Conservation (phyloP, 2,113 vertebrate species). For the Columbina picui region DNA sequence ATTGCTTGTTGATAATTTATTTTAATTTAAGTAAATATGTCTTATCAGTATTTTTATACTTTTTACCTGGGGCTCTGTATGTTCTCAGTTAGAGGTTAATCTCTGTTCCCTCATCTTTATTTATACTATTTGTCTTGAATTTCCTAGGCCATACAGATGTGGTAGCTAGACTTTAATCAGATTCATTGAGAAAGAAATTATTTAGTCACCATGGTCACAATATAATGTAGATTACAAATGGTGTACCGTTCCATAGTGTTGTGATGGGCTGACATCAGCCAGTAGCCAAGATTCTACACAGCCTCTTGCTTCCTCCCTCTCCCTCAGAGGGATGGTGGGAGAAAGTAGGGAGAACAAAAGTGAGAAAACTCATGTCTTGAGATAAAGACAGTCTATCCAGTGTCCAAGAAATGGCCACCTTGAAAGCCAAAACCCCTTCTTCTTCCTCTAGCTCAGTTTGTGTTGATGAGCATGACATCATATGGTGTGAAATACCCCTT, state of each 20-base stretch:
- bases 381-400: background rate
- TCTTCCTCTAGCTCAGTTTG: background rate
- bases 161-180: background rate
- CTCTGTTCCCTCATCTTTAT: background rate
- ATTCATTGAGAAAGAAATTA: background rate
- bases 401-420: background rate
- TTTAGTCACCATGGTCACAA: background rate
- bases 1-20: background rate
- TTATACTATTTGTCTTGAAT: background rate
- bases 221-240: background rate
- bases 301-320: rapidly evolving
- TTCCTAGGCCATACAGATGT: background rate
- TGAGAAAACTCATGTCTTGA: background rate
- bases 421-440: background rate
- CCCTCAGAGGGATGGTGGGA: rapidly evolving
- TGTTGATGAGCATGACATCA: too few relatives aligned
- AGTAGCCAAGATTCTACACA: background rate
- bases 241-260: background rate
- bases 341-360: background rate
- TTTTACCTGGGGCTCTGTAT: background rate
- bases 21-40: background rate
- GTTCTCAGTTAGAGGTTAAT: background rate
- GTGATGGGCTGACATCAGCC: background rate
- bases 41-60: background rate
- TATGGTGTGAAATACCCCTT: too few relatives aligned